phyloP scores from a whole-genome alignment of 1,140 invertebrate species.

The Drosophila teissieri region DNA sequence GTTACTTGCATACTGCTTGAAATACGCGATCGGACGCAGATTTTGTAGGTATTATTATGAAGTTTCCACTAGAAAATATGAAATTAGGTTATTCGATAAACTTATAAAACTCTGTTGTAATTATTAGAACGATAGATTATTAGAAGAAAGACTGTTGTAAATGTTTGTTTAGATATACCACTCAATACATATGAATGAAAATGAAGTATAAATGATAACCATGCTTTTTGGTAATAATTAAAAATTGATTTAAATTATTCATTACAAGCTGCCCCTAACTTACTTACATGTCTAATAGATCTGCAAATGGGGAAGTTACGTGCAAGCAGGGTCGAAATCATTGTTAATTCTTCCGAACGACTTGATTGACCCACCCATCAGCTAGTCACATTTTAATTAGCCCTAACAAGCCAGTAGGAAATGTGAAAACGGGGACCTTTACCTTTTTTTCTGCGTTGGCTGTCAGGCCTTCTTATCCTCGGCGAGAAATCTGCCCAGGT shows the following conservation, averaged over 20 bases:
- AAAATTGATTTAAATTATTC: not conserved
- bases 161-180: too few relatives aligned
- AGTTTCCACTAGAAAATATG: too few relatives aligned
- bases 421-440: constrained; percentile 25
- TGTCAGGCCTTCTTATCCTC: constrained; percentile 29
- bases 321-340: constrained; percentile 2
- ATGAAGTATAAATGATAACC: too few relatives aligned
- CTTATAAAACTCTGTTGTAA: too few relatives aligned
- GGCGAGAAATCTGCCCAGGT: constrained; percentile 50
- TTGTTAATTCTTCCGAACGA: constrained; percentile 40
- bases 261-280: not conserved
- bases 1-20: not conserved
- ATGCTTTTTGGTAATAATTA: too few relatives aligned
- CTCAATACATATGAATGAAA: too few relatives aligned
- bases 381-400: constrained; percentile 74
- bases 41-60: not conserved
- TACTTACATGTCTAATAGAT: too few relatives aligned
- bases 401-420: constrained; percentile 58
- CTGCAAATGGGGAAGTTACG: not conserved
- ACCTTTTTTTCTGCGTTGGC: constrained; percentile 41
- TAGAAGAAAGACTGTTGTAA: too few relatives aligned
- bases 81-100: too few relatives aligned
- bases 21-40: not conserved
- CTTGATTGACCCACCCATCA: constrained; percentile 51
- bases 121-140: too few relatives aligned